phyloP scores from a whole-genome alignment of 2,113 vertebrate genomes.

The Pedetes capensis region DNA sequence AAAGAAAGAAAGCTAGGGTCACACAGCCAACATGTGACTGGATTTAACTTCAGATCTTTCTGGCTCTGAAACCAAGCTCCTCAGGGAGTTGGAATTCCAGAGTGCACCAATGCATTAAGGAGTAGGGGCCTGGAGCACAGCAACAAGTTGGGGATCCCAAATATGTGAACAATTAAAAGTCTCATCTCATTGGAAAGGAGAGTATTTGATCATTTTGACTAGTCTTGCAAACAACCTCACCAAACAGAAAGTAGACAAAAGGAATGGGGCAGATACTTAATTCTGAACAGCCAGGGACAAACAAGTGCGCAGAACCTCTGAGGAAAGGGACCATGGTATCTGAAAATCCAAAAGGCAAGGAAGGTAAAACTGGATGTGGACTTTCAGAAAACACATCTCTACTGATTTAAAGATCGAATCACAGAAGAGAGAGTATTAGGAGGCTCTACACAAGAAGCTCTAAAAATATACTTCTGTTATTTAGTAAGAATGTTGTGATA shows the following conservation, averaged over 20 bases:
- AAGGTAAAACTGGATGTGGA: slow-evolving; percentile 7
- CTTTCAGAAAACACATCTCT: slow-evolving; percentile 48
- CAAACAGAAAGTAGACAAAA: slow-evolving; percentile 8
- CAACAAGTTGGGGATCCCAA: not conserved
- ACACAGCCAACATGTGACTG: not conserved
- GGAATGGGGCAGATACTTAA: slow-evolving; percentile 5
- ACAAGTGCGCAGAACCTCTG: slow-evolving; percentile 19
- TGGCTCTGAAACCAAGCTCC: not conserved
- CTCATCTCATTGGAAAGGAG: slow-evolving; percentile 5
- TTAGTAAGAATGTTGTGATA: slow-evolving; percentile 17
- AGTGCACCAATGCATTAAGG: not conserved
- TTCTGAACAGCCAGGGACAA: not conserved
- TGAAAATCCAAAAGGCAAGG: not conserved
- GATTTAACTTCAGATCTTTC: slow-evolving; percentile 20
- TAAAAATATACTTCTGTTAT: slow-evolving; percentile 35
- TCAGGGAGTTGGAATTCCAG: not conserved
- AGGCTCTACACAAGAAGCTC: not conserved
- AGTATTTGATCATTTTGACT: not conserved
- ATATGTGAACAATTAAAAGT: not conserved
- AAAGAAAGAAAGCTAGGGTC: not conserved
- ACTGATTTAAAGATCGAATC: not conserved
- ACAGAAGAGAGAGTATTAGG: slow-evolving; percentile 3
- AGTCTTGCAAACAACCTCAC: not conserved
- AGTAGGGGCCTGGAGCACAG: not conserved
- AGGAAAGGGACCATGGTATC: not conserved